phyloP scores from a whole-genome alignment of 2,113 vertebrate genomes.

The Kobus ellipsiprymnus region DNA sequence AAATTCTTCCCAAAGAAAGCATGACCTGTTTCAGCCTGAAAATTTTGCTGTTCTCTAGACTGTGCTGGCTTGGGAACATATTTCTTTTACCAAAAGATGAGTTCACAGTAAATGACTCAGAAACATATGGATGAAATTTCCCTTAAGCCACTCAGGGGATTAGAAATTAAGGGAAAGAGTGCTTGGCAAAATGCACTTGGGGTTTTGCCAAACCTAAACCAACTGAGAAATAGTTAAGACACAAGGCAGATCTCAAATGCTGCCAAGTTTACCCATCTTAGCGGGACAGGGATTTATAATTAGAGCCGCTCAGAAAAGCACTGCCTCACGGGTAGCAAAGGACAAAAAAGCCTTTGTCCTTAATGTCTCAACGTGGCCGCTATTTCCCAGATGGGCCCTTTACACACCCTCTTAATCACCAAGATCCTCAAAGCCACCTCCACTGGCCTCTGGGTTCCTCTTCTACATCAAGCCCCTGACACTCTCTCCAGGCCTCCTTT shows the following conservation, averaged over 20 bases:
- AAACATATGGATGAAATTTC: conserved; percentile 75
- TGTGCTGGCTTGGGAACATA: conserved; percentile 44
- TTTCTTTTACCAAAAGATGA: conserved; percentile 68
- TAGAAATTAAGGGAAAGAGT: conserved; percentile 70
- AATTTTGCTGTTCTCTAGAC: conserved; percentile 31
- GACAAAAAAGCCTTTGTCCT: conserved; percentile 59
- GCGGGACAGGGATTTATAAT: conserved; percentile 68
- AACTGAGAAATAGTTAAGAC: conserved; percentile 71
- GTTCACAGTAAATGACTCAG: conserved; percentile 71
- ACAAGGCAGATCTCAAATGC: conserved; percentile 53
- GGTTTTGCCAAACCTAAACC: conserved; percentile 66
- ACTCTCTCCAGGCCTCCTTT: background rate
- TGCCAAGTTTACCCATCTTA: conserved; percentile 69
- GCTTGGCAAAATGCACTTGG: conserved; percentile 63
- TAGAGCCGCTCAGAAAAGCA: conserved; percentile 59
- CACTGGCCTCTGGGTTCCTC: accelerated
- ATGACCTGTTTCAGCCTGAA: conserved; percentile 37
- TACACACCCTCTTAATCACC: background rate
- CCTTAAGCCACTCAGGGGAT: conserved; percentile 68
- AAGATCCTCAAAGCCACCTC: background rate
- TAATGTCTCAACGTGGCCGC: background rate
- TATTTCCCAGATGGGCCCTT: background rate
- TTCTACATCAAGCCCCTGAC: background rate
- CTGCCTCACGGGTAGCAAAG: conserved; percentile 7
- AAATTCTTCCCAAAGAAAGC: conserved; percentile 43